Evolutionary conservation across 1,140 invertebrate species (phyloP).

Genomic region (Procambarus clarkii): DNA sequence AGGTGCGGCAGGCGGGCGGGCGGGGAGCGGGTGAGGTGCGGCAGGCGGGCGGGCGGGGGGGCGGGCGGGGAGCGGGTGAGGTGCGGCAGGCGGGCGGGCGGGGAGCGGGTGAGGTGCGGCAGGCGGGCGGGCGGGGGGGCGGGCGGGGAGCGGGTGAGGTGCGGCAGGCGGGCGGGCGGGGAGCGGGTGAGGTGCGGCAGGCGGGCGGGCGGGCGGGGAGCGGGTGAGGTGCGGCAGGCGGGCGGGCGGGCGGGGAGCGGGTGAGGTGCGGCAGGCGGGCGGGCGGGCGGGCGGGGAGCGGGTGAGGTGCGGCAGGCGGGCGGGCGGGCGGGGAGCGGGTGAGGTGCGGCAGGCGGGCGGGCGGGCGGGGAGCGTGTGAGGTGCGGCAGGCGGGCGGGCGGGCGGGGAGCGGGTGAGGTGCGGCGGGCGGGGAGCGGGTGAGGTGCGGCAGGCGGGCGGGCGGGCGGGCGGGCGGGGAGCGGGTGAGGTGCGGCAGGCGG

Average conservation of each 20-base stretch:
- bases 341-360: slow-evolving; percentile 14
- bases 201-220: not conserved
- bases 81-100: not conserved
- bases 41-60: no score
- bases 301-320: slow-evolving; percentile 11
- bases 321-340: not conserved
- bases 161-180: not conserved
- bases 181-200: slow-evolving; percentile 14
- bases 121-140: no score
- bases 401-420: slow-evolving; percentile 4
- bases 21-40: slow-evolving; percentile 6
- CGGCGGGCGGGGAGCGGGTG: not conserved
- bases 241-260: not conserved
- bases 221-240: slow-evolving; percentile 13
- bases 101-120: slow-evolving; percentile 6
- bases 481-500: slow-evolving; percentile 16
- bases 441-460: slow-evolving; percentile 21
- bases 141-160: slow-evolving; percentile 1
- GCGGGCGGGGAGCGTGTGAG: not conserved
- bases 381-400: not conserved
- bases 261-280: slow-evolving; percentile 14
- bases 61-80: not conserved
- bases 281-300: not conserved
- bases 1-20: not conserved
- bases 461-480: not conserved